Evolutionary conservation across 1,140 invertebrate genomes (phyloP), one percentile per base, ranked within the genome.

Genomic region (Trypoxylus dichotomus): DNA sequence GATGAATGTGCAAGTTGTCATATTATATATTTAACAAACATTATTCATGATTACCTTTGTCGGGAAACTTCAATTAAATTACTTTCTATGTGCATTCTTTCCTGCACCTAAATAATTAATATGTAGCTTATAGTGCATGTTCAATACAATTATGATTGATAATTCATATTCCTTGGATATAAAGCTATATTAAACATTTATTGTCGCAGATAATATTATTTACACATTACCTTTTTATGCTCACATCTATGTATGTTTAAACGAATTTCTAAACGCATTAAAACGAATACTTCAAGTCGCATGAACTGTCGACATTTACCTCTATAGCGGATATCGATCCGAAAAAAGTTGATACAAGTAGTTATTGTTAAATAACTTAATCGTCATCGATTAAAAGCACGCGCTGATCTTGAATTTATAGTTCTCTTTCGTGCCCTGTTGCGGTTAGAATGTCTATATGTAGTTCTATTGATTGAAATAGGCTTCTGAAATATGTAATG

Each of bases 321-420:
- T 25, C n/a, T 29, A 29, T 60, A 21, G 1, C 7, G 8, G 7
- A 8, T 60, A 68, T 68, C 27, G 60, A 68, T 29, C 7, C 6
- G 60, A 27, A 68, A n/a, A 63, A 68, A 68, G 24, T 68, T 27
- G n/a, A 68, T 68, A 68, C 8, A 27, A 29, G 60, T 68, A 25
- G 60, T 68, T 68, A 68, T 68, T 68, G 60, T 68, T 68, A 24
- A 68, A 68, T 68, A 21, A 68, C 60, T 68, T 68, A 68, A 68
- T 68, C 21, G 25, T 68, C 25, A 68, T 68, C 27, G 60, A 68
- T 68, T 68, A 29, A 24, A 29, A 68, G 24, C 21, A 68, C 27
- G 21, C 60, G 10, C 8, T 3, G 27, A 68, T 68, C 60, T 21
- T 11, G 21, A 27, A 68, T 68, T 68, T 68, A 68, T 68, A 68